Evolutionary conservation across 2,797 vertebrate genomes (phyloP).

Genomic region (Emydoidea blandingii): DNA sequence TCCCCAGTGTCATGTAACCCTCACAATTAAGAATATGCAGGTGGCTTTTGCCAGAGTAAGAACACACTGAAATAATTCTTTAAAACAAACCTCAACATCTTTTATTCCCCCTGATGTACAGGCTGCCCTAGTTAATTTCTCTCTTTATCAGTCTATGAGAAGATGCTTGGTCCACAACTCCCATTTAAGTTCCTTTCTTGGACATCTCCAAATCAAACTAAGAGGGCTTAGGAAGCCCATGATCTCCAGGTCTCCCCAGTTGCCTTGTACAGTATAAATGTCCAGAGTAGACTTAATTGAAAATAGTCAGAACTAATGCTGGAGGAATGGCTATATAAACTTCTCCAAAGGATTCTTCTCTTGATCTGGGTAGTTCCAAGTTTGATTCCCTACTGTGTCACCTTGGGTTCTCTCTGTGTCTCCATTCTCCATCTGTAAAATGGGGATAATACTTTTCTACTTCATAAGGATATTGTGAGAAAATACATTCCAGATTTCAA

Average conservation of each 20-base stretch:
- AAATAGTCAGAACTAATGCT: background rate
- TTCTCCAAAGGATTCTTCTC: background rate
- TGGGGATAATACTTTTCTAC: background rate
- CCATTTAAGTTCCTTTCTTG: background rate
- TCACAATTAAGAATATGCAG: background rate
- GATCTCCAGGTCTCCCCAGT: background rate
- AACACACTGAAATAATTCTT: background rate
- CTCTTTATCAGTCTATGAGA: background rate
- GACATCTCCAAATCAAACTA: background rate
- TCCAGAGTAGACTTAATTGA: background rate
- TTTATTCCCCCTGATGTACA: background rate
- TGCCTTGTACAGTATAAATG: background rate
- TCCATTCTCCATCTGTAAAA: background rate
- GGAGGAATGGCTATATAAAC: background rate
- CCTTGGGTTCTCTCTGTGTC: background rate
- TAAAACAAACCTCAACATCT: background rate
- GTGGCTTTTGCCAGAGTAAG: background rate
- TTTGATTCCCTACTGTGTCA: background rate
- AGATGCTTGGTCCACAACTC: background rate
- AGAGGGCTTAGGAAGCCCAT: background rate
- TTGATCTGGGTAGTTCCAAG: background rate
- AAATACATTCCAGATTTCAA: background rate
- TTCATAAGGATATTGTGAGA: background rate
- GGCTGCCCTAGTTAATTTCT: background rate
- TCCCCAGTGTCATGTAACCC: background rate